phyloP scores from a whole-genome alignment of 2,113 vertebrate genomes.

The Mungos mungo region DNA sequence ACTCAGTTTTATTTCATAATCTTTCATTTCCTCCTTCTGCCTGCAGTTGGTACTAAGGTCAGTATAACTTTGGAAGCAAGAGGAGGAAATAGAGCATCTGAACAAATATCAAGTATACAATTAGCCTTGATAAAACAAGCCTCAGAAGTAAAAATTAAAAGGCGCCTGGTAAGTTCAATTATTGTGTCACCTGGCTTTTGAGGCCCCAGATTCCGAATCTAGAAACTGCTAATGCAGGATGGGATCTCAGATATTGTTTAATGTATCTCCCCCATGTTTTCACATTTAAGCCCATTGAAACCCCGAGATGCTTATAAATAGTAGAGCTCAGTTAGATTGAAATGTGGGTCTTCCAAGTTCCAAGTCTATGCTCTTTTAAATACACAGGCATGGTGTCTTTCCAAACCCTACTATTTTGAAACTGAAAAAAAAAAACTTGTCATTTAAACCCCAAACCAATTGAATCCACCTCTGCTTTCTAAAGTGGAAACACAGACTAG shows the following conservation, averaged over 20 bases:
- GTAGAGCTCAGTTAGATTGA: background rate
- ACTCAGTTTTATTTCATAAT: slow-evolving; percentile 32
- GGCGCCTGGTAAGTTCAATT: background rate
- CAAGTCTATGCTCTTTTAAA: slow-evolving; percentile 21
- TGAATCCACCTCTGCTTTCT: background rate
- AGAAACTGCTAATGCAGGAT: background rate
- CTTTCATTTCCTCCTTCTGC: slow-evolving; percentile 33
- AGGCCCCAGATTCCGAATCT: background rate
- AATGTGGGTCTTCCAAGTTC: background rate
- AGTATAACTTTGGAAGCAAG: background rate
- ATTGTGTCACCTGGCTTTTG: background rate
- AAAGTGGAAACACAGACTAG: background rate
- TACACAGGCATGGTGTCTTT: background rate
- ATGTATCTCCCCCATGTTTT: background rate
- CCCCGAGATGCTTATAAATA: background rate
- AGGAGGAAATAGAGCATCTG: slow-evolving; percentile 3
- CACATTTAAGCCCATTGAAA: background rate
- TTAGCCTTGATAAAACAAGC: slow-evolving; percentile 50
- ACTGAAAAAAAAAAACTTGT: slow-evolving; percentile 27
- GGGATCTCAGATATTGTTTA: background rate
- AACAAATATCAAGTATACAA: slow-evolving; percentile 41
- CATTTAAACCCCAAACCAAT: background rate
- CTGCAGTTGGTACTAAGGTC: background rate
- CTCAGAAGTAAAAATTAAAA: slow-evolving; percentile 33
- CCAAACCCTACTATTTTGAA: slow-evolving; percentile 21